A percentile compares a stretch with the other conserved stretches of the same genome.
These are phyloP conservation scores for Kryptopterus vitreolus DNA, from an alignment of 2,797 vertebrate genomes.

Conservation along the genomic window DNA sequence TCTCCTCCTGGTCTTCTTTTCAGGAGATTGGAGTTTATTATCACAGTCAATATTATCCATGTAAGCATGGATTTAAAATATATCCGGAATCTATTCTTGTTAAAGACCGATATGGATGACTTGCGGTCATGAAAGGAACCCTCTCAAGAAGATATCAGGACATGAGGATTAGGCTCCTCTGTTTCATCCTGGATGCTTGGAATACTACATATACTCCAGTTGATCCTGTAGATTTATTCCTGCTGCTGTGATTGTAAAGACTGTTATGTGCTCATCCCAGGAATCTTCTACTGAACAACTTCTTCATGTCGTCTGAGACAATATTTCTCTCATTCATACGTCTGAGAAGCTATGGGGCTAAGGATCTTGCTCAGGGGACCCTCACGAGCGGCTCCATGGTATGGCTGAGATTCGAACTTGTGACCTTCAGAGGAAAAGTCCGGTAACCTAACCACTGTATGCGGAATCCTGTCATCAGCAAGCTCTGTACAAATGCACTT, in stretches of 20 bases:
- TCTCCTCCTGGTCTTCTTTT: neutral
- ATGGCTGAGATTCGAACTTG: too few species aligned
- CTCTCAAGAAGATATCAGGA: neutral
- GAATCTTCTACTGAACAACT: neutral
- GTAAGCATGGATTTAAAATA: neutral
- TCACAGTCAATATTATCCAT: neutral
- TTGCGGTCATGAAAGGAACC: neutral
- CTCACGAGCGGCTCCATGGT: too few species aligned
- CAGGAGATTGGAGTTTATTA: neutral
- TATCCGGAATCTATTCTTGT: neutral
- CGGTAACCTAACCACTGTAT: too few species aligned
- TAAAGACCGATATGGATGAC: neutral
- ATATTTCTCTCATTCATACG: neutral
- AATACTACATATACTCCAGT: neutral
- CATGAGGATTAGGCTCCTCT: neutral
- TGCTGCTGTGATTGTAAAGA: neutral
- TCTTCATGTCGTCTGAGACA: neutral
- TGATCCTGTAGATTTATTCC: neutral
- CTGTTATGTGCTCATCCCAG: neutral
- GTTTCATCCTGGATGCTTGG: neutral
- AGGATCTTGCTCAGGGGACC: too few species aligned
- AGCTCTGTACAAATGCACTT: too few species aligned
- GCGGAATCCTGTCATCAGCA: too few species aligned
- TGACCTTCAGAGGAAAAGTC: too few species aligned
- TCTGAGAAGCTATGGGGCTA: too few species aligned